phyloP scores from a whole-genome alignment of 2,113 vertebrate species.

The Mugil cephalus region DNA sequence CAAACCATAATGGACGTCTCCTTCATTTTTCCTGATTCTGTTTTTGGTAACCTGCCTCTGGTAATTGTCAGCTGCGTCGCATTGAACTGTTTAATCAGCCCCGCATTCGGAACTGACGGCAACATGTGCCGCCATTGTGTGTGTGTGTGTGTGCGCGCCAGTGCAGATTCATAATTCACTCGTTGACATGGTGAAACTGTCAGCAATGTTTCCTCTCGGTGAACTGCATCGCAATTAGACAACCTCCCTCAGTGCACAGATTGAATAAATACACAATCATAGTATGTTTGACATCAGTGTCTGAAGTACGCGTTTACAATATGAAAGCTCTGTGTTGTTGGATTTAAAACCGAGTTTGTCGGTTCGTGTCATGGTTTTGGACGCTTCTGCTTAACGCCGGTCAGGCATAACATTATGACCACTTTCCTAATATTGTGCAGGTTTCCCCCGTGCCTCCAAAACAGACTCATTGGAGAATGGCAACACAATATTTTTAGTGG shows the following conservation, averaged over 20 bases:
- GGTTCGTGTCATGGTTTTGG: slow-evolving; percentile 5
- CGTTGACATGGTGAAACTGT: slow-evolving; percentile 58
- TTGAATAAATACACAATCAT: slow-evolving; percentile 45
- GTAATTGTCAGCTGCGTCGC: slow-evolving; percentile 45
- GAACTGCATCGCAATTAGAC: slow-evolving; percentile 38
- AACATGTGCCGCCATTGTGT: slow-evolving; percentile 30
- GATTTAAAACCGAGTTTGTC: slow-evolving; percentile 14
- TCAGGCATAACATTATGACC: too few relatives aligned
- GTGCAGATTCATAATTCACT: slow-evolving; percentile 58
- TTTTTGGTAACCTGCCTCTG: slow-evolving; percentile 11
- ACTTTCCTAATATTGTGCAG: too few relatives aligned
- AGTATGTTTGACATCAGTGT: slow-evolving; percentile 44
- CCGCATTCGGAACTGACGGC: slow-evolving; percentile 26
- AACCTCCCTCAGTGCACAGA: slow-evolving; percentile 14
- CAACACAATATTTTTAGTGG: too few relatives aligned
- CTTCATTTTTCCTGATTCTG: slow-evolving; percentile 37
- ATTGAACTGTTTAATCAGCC: slow-evolving; percentile 42
- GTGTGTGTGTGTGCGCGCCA: slow-evolving; percentile 43
- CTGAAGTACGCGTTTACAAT: slow-evolving; percentile 25
- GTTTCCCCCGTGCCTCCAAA: too few relatives aligned
- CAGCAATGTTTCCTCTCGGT: slow-evolving; percentile 50
- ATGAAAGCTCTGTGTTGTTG: slow-evolving; percentile 4
- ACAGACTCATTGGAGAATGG: too few relatives aligned
- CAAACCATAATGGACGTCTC: slow-evolving; percentile 33
- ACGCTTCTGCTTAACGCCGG: too few relatives aligned